phyloP scores from a whole-genome alignment of 2,888 invertebrate genomes.

The Smittia aterrima region DNA sequence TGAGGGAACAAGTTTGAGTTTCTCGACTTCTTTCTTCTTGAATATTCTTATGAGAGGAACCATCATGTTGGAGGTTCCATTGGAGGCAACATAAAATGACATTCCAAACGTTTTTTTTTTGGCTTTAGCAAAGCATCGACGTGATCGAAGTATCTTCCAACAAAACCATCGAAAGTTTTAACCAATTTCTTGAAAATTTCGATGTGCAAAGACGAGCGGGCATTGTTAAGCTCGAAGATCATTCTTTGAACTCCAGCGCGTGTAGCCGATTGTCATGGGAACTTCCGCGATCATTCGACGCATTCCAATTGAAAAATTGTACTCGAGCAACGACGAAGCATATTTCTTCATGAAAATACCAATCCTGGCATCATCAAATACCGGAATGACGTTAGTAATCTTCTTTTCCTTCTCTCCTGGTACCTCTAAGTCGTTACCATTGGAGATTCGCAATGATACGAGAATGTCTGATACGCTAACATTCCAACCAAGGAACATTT shows the following conservation, averaged over 20 bases:
- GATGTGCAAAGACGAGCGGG: not conserved
- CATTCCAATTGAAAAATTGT: constrained; percentile 13
- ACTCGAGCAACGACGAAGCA: not conserved
- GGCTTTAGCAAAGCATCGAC: not conserved
- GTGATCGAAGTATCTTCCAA: not conserved
- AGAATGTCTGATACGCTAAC: constrained; percentile 3
- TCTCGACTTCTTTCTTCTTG: not conserved
- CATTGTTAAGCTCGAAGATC: not conserved
- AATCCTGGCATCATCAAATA: constrained; percentile 19
- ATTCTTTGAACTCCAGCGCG: not conserved
- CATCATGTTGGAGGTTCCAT: not conserved
- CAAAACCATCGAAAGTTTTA: not conserved
- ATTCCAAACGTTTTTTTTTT: not conserved
- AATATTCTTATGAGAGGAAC: not conserved
- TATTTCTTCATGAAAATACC: constrained; percentile 15
- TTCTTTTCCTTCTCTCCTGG: constrained; percentile 2
- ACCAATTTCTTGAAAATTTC: not conserved
- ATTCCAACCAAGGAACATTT: not conserved
- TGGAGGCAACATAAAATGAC: not conserved
- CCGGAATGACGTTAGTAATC: constrained; percentile 21
- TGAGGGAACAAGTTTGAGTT: not conserved
- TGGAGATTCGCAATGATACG: not conserved
- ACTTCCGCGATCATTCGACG: constrained; percentile 13
- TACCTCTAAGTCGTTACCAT: not conserved
- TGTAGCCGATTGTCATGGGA: constrained; percentile 14